Evolutionary conservation across 2,888 invertebrate genomes (phyloP).

Genomic region (Microctonus hyperodae): DNA sequence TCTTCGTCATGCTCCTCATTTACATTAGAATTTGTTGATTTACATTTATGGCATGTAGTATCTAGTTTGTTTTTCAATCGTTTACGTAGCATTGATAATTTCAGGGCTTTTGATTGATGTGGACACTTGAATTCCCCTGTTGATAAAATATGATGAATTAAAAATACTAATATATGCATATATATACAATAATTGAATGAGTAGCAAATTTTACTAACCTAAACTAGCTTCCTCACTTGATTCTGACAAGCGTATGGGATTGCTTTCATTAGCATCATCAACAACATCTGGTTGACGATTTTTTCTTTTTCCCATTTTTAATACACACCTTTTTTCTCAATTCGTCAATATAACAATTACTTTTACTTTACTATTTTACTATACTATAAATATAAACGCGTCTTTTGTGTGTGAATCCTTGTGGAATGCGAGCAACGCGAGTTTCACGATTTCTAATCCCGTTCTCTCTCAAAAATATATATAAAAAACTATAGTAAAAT

Average conservation of each 20-base stretch:
- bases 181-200: neutral
- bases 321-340: neutral
- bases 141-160: neutral
- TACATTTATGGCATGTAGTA: constrained; percentile 69
- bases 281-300: constrained; percentile 74
- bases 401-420: too few relatives aligned
- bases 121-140: constrained; percentile 65
- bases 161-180: neutral
- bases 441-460: too few relatives aligned
- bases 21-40: constrained; percentile 57
- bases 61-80: constrained; percentile 65
- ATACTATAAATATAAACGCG: neutral
- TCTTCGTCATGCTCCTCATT: constrained; percentile 62
- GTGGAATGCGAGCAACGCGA: too few relatives aligned
- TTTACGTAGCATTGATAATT: constrained; percentile 70
- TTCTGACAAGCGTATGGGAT: constrained; percentile 72
- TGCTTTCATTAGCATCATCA: constrained; percentile 65
- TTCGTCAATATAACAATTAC: neutral
- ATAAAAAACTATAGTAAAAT: too few relatives aligned
- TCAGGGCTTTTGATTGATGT: constrained; percentile 76
- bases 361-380: neutral
- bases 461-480: too few relatives aligned
- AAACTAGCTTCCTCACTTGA: constrained; percentile 70
- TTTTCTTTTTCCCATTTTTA: constrained; percentile 75
- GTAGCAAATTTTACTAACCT: constrained; percentile 45